Conservation (phyloP, 2,113 vertebrate species). For the Perccottus glenii region DNA sequence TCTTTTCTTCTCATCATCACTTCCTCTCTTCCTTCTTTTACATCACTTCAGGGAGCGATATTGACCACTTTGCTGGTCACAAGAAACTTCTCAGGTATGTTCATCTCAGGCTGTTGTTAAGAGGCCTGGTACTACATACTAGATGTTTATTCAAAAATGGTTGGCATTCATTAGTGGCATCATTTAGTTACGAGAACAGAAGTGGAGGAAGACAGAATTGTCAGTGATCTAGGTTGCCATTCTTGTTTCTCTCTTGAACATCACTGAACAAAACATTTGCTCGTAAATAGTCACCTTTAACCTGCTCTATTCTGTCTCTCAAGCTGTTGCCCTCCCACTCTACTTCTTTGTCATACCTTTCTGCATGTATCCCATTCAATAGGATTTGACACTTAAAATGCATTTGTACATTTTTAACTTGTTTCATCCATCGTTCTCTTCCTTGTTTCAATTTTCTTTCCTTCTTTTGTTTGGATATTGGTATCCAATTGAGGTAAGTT, state of each 20-base stretch:
- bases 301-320: conserved; percentile 15
- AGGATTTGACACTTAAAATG: conserved; percentile 37
- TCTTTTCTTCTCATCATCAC: conserved; percentile 29
- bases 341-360: conserved; percentile 28
- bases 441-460: conserved; percentile 79
- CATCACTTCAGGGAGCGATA: conserved; percentile 90
- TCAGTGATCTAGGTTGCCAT: conserved; percentile 8
- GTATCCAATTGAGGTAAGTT: conserved; percentile 93
- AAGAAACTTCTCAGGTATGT: conserved; percentile 98
- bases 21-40: conserved; percentile 45
- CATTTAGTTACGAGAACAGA: background rate
- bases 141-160: background rate
- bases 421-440: conserved; percentile 73
- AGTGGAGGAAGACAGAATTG: background rate
- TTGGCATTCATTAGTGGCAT: conserved; percentile 1
- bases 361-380: conserved; percentile 47
- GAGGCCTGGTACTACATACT: conserved; percentile 18
- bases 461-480: conserved; percentile 92
- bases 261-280: conserved; percentile 20
- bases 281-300: conserved; percentile 10
- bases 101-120: conserved; percentile 24
- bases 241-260: conserved; percentile 9
- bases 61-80: conserved; percentile 98
- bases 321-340: conserved; percentile 36
- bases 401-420: conserved; percentile 52